These are phyloP conservation scores for Nomada goodeniana DNA, from an alignment of 2,888 invertebrate genomes.

Conservation along the genomic window DNA sequence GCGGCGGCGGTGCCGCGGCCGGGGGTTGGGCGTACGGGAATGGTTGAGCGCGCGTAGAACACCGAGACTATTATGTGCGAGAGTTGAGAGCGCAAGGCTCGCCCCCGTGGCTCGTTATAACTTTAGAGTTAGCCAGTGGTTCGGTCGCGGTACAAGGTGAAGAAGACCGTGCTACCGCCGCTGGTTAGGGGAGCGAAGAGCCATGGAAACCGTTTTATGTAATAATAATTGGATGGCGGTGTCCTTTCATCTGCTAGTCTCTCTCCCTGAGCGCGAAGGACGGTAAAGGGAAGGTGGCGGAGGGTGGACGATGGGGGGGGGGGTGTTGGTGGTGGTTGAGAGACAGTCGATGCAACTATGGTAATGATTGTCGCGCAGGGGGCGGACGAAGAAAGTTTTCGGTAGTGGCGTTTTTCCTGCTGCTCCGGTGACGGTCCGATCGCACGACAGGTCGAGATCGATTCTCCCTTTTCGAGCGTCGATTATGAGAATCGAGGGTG, in stretches of 20 bases:
- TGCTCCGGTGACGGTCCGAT: background rate
- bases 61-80: slow-evolving; percentile 72
- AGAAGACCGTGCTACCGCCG: slow-evolving; percentile 69
- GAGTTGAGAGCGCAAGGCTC: slow-evolving; percentile 73
- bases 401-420: slow-evolving; percentile 24
- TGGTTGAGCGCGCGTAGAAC: slow-evolving; percentile 60
- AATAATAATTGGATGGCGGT: slow-evolving; percentile 83
- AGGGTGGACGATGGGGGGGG: background rate
- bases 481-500: too few relatives aligned
- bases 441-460: background rate
- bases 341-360: slow-evolving; percentile 55
- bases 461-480: too few relatives aligned
- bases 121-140: slow-evolving; percentile 78
- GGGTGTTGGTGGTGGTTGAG: background rate
- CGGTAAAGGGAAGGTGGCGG: slow-evolving; percentile 38
- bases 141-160: slow-evolving; percentile 74
- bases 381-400: slow-evolving; percentile 48
- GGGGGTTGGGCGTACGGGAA: slow-evolving; percentile 15
- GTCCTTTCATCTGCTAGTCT: slow-evolving; percentile 79
- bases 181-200: slow-evolving; percentile 69
- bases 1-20: background rate
- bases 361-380: slow-evolving; percentile 55
- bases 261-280: slow-evolving; percentile 45
- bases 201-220: slow-evolving; percentile 79
- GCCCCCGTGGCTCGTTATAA: slow-evolving; percentile 78